Conservation (phyloP, 2,113 vertebrate genomes). For the Scomber japonicus region DNA sequence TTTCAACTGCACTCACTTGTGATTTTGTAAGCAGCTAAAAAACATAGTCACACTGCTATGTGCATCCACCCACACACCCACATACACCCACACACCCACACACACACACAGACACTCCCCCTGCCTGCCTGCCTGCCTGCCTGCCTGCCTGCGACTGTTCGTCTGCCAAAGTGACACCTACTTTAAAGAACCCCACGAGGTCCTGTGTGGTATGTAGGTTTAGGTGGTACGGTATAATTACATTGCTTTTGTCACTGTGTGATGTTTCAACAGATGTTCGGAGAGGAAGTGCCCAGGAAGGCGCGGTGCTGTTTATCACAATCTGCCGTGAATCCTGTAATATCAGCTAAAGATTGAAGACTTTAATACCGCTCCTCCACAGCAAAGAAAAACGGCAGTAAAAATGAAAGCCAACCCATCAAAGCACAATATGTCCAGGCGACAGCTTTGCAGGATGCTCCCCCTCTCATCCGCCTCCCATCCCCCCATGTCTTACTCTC, state of each 20-base stretch:
- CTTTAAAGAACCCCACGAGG: slow-evolving; percentile 45
- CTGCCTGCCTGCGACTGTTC: slow-evolving; percentile 39
- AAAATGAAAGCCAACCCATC: slow-evolving; percentile 82
- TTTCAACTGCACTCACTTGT: slow-evolving; percentile 28
- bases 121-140: slow-evolving; percentile 16
- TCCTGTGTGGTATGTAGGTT: slow-evolving; percentile 61
- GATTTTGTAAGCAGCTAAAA: slow-evolving; percentile 47
- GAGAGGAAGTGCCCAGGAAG: slow-evolving; percentile 68
- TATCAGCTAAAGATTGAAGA: slow-evolving; percentile 80
- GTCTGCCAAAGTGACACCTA: slow-evolving; percentile 55
- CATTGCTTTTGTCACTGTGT: slow-evolving; percentile 71
- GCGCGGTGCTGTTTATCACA: slow-evolving; percentile 75
- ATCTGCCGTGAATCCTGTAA: slow-evolving; percentile 77
- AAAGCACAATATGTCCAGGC: slow-evolving; percentile 80
- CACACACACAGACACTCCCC: slow-evolving; percentile 8
- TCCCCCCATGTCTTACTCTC: slow-evolving; percentile 36
- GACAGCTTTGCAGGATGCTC: slow-evolving; percentile 63
- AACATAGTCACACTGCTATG: slow-evolving; percentile 10
- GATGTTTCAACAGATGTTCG: slow-evolving; percentile 79
- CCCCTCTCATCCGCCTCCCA: slow-evolving; percentile 19
- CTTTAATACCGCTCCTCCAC: slow-evolving; percentile 79
- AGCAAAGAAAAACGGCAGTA: slow-evolving; percentile 78
- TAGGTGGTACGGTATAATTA: slow-evolving; percentile 74
- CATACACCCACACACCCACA: slow-evolving; percentile 10
- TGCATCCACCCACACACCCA: slow-evolving; percentile 12